phyloP scores from a whole-genome alignment of 2,888 invertebrate species.

The Spicauda simplicius region DNA sequence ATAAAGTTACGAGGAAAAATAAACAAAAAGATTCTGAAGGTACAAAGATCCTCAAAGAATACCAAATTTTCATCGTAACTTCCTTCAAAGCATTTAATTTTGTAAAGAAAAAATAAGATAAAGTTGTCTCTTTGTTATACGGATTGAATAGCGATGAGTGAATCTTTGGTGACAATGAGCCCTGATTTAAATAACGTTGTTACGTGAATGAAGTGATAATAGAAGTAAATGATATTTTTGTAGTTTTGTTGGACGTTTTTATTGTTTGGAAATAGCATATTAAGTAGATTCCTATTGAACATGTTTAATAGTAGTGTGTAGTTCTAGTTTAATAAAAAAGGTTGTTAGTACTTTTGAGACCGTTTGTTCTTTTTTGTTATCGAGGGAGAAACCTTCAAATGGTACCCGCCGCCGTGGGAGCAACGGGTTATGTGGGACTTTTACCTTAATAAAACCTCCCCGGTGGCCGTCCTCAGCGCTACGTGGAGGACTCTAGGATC shows the following conservation, averaged over 20 bases:
- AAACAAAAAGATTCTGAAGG: constrained; percentile 19
- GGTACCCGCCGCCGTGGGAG: too few species aligned
- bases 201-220: constrained; percentile 1
- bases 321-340: too few species aligned
- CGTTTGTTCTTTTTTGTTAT: too few species aligned
- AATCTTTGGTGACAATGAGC: constrained; percentile 49
- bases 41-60: constrained; percentile 55
- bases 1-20: constrained; percentile 31
- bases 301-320: too few species aligned
- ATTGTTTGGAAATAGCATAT: neutral
- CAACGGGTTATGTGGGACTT: too few species aligned
- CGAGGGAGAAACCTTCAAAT: too few species aligned
- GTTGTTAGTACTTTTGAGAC: too few species aligned
- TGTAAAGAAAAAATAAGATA: constrained; percentile 53
- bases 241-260: neutral
- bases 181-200: constrained; percentile 44
- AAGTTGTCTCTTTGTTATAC: constrained; percentile 53
- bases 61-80: constrained; percentile 58
- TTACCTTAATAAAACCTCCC: too few species aligned
- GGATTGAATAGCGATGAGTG: constrained; percentile 56
- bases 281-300: too few species aligned
- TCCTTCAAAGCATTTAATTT: constrained; percentile 63
- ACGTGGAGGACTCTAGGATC: too few species aligned
- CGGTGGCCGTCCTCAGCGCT: too few species aligned
- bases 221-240: neutral